These are phyloP conservation scores for Synodontis membranacea DNA, from an alignment of 2,113 vertebrate genomes.

Conservation along the genomic window DNA sequence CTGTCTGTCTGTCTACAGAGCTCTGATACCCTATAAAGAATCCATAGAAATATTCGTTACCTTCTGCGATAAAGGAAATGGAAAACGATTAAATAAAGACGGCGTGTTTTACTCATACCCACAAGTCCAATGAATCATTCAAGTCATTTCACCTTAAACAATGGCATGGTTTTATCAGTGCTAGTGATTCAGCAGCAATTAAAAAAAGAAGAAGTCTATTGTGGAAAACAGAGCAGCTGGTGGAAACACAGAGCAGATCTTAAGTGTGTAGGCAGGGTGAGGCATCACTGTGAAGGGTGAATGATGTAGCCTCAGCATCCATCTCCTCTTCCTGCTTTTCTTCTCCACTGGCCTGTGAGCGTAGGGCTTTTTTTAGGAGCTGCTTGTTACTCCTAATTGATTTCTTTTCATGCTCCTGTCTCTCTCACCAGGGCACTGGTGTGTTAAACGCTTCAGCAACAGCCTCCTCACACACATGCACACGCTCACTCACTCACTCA, in stretches of 20 bases:
- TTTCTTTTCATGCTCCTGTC: constrained; percentile 61
- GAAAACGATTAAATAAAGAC: constrained; percentile 19
- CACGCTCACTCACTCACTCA: not conserved
- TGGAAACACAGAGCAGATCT: constrained; percentile 3
- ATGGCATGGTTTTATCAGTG: constrained; percentile 22
- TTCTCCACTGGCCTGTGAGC: constrained; percentile 46
- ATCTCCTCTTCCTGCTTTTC: constrained; percentile 43
- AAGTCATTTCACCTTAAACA: constrained; percentile 7
- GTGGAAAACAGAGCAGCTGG: constrained; percentile 10
- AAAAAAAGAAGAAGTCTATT: not conserved
- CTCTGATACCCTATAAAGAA: not conserved
- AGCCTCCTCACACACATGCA: constrained; percentile 14
- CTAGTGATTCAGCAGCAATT: constrained; percentile 12
- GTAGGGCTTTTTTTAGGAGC: constrained; percentile 31
- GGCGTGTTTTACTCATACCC: not conserved
- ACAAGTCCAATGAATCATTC: constrained; percentile 7
- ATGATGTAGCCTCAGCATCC: constrained; percentile 11
- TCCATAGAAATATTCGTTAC: not conserved
- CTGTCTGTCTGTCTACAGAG: too few relatives aligned
- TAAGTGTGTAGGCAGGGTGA: constrained; percentile 25
- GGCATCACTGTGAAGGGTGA: constrained; percentile 17
- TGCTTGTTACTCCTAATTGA: constrained; percentile 64
- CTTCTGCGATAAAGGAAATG: constrained; percentile 4
- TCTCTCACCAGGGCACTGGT: constrained; percentile 58
- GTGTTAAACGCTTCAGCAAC: constrained; percentile 57